phyloP scores from a whole-genome alignment of 2,888 invertebrate genomes.

The Acanthacorydalis orientalis region DNA sequence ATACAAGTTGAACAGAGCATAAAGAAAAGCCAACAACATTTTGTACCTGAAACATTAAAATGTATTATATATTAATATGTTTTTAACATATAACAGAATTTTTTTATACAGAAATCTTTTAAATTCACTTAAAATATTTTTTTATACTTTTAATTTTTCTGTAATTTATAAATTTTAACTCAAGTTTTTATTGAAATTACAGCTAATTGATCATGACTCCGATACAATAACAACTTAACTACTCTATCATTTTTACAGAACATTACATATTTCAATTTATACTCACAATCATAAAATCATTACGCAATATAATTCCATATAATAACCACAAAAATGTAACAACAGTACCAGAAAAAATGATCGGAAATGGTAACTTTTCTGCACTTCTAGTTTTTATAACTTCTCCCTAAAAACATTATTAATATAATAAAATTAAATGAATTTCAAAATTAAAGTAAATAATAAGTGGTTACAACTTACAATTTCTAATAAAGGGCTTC shows the following conservation, averaged over 20 bases:
- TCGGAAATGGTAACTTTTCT: constrained; percentile 71
- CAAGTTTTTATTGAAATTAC: too few species aligned
- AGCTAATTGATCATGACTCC: too few species aligned
- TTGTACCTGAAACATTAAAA: constrained; percentile 42
- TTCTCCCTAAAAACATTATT: constrained; percentile 39
- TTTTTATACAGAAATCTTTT: too few species aligned
- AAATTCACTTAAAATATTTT: too few species aligned
- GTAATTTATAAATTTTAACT: too few species aligned
- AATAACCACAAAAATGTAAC: constrained; percentile 65
- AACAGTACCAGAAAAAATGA: constrained; percentile 66
- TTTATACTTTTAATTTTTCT: too few species aligned
- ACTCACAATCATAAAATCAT: constrained; percentile 61
- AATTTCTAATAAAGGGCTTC: constrained; percentile 50
- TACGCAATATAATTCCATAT: constrained; percentile 62
- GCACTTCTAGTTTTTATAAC: constrained; percentile 70
- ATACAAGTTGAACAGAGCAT: constrained; percentile 41
- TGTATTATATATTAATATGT: constrained; percentile 7
- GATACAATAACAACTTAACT: too few species aligned
- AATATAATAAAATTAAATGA: neutral
- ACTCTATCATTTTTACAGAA: too few species aligned
- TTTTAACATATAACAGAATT: constrained; percentile 6
- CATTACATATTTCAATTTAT: constrained; percentile 7
- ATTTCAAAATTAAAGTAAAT: neutral
- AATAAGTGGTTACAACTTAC: constrained; percentile 28
- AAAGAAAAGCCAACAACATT: constrained; percentile 46